phyloP scores from a whole-genome alignment of 1,140 invertebrate genomes.

The Agrilus planipennis region DNA sequence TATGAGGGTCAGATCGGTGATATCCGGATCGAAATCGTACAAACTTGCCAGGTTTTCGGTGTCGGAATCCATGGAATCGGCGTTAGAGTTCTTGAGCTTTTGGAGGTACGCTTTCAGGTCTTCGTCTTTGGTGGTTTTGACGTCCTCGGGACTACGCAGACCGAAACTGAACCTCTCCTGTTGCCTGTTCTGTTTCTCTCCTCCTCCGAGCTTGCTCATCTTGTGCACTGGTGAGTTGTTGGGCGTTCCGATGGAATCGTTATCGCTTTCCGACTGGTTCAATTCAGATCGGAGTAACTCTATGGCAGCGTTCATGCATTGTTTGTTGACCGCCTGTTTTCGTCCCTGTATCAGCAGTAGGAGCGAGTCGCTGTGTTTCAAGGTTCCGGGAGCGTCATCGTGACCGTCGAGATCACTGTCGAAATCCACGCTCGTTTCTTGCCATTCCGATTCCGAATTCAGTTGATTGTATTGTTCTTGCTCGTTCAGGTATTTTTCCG shows the following conservation, averaged over 20 bases:
- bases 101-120: slow-evolving; percentile 51
- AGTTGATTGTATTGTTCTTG: slow-evolving; percentile 39
- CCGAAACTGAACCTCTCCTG: slow-evolving; percentile 76
- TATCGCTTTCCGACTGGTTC: slow-evolving; percentile 63
- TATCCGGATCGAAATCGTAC: slow-evolving; percentile 65
- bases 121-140: slow-evolving; percentile 44
- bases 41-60: slow-evolving; percentile 26
- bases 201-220: slow-evolving; percentile 17
- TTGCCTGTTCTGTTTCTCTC: slow-evolving; percentile 22
- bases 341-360: slow-evolving; percentile 55
- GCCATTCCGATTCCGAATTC: slow-evolving; percentile 30
- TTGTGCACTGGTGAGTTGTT: slow-evolving; percentile 61
- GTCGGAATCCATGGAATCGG: slow-evolving; percentile 15
- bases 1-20: slow-evolving; percentile 81
- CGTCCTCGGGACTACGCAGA: slow-evolving; percentile 71
- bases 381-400: slow-evolving; percentile 48
- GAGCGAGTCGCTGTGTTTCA: slow-evolving; percentile 70
- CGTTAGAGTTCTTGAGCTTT: slow-evolving; percentile 40
- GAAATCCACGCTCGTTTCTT: slow-evolving; percentile 44
- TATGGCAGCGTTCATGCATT: slow-evolving; percentile 19
- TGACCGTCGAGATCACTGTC: slow-evolving; percentile 53
- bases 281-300: slow-evolving; percentile 28
- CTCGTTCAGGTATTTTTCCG: slow-evolving; percentile 64
- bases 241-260: slow-evolving; percentile 70
- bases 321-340: slow-evolving; percentile 11